phyloP scores from a whole-genome alignment of 2,113 vertebrate genomes.

The Nesogale talazaci region DNA sequence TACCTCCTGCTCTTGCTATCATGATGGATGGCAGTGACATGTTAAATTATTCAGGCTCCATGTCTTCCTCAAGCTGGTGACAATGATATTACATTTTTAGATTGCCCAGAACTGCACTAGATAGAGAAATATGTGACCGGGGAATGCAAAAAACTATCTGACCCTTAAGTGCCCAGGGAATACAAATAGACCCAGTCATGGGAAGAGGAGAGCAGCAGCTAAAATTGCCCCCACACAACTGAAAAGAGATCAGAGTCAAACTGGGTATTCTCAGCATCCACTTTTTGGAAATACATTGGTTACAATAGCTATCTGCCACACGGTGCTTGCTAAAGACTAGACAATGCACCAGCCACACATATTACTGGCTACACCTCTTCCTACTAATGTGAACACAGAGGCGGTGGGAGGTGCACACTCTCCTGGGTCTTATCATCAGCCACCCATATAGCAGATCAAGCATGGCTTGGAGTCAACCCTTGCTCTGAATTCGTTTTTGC shows the following conservation, averaged over 20 bases:
- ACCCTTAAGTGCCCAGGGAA: slow-evolving; percentile 42
- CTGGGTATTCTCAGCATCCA: background rate
- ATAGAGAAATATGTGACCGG: slow-evolving; percentile 83
- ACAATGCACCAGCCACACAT: background rate
- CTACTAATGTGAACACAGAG: background rate
- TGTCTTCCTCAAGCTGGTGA: slow-evolving; percentile 86
- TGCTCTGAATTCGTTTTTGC: background rate
- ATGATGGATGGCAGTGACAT: slow-evolving; percentile 89
- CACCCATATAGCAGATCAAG: background rate
- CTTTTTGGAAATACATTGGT: background rate
- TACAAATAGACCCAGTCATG: slow-evolving; percentile 42
- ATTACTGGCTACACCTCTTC: background rate
- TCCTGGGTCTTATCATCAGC: background rate
- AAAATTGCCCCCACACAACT: background rate
- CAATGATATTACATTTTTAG: slow-evolving; percentile 88
- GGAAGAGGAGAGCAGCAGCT: background rate
- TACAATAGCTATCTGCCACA: background rate
- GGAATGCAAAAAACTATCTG: slow-evolving; percentile 64
- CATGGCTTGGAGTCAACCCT: background rate
- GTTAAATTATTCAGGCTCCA: slow-evolving; percentile 87
- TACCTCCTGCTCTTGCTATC: slow-evolving; percentile 67
- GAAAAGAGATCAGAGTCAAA: background rate
- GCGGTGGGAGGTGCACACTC: background rate
- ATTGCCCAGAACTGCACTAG: slow-evolving; percentile 84
- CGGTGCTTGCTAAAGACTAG: background rate